Conservation (phyloP, 2,113 vertebrate species). For the Urocitellus parryii region DNA sequence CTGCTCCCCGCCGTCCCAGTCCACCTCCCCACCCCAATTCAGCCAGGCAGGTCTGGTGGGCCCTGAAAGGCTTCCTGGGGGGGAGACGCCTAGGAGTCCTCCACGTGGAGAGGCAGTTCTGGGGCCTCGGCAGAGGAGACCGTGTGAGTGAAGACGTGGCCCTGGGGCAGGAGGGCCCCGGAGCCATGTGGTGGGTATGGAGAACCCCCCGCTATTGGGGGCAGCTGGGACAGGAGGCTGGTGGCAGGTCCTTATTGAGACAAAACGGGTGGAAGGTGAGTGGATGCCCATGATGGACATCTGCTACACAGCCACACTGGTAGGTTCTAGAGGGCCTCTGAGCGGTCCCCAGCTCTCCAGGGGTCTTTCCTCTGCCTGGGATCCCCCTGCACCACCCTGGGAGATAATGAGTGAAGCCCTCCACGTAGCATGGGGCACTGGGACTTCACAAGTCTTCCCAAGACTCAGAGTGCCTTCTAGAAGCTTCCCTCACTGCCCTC, state of each 20-base stretch:
- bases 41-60: neutral
- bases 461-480: neutral
- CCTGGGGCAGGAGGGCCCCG: rapidly evolving
- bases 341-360: rapidly evolving
- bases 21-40: neutral
- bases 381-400: neutral
- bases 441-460: neutral
- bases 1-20: neutral
- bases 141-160: rapidly evolving
- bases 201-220: rapidly evolving
- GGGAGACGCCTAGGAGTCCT: neutral
- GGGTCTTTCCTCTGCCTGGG: neutral
- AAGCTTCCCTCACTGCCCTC: neutral
- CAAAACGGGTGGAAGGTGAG: rapidly evolving
- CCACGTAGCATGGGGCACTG: rapidly evolving
- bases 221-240: rapidly evolving
- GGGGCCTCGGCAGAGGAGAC: too few species aligned
- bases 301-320: rapidly evolving
- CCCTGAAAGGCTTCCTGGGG: neutral
- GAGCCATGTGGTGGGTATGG: rapidly evolving
- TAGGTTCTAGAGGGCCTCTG: rapidly evolving
- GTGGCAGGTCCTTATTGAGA: too few species aligned
- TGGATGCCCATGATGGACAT: rapidly evolving
- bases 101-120: neutral
- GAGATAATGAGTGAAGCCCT: too few species aligned